phyloP scores from a whole-genome alignment of 2,797 vertebrate genomes.

The Amblyraja radiata region DNA sequence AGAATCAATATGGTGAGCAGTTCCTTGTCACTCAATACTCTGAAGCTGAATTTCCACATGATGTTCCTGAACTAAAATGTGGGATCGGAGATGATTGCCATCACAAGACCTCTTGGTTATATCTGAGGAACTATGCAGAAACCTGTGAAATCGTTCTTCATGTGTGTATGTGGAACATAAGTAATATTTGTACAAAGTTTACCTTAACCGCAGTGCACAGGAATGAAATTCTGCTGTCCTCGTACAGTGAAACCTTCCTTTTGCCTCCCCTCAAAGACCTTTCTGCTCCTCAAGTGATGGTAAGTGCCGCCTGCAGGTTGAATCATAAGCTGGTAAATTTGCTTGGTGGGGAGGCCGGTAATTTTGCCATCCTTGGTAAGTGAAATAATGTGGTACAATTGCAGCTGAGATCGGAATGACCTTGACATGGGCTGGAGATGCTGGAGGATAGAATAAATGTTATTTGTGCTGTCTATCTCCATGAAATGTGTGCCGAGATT shows the following conservation, averaged over 20 bases:
- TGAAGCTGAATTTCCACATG: background rate
- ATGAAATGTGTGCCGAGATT: no score
- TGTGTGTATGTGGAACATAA: background rate
- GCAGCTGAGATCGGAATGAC: no score
- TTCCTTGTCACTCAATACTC: background rate
- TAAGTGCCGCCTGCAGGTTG: conserved; percentile 52
- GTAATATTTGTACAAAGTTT: conserved; percentile 30
- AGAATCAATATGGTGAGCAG: no score
- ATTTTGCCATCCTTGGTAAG: background rate
- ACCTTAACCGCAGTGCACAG: conserved; percentile 64
- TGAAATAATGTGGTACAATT: no score
- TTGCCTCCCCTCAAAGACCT: conserved; percentile 86
- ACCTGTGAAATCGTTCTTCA: background rate
- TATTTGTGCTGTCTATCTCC: no score
- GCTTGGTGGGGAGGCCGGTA: background rate
- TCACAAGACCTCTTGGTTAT: background rate
- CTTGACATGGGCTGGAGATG: no score
- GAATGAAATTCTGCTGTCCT: conserved; percentile 74
- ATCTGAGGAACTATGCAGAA: background rate
- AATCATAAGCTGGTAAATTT: background rate
- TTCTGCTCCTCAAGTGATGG: conserved; percentile 68
- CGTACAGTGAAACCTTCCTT: conserved; percentile 76
- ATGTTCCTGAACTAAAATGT: background rate
- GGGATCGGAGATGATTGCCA: background rate
- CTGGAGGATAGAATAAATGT: no score